phyloP scores from a whole-genome alignment of 2,888 invertebrate genomes.

The Muscina levida region DNA sequence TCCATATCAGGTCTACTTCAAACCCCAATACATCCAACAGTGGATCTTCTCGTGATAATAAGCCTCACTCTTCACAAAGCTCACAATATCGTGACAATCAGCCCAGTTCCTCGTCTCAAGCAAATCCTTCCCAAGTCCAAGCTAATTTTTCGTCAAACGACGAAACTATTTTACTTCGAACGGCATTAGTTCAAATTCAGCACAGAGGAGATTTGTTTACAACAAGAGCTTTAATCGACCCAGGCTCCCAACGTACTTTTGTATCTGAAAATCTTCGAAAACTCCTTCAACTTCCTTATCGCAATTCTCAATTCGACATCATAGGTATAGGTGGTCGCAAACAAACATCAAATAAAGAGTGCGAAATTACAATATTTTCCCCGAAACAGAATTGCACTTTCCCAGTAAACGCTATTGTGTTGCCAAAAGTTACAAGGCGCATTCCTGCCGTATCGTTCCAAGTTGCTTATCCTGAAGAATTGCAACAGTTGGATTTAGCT shows the following conservation, averaged over 20 bases:
- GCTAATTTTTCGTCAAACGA: no score
- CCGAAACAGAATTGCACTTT: not conserved
- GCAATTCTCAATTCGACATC: no score
- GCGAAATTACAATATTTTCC: not conserved
- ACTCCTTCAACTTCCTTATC: no score
- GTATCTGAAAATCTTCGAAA: no score
- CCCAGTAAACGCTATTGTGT: constrained; percentile 4
- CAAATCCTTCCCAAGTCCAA: no score
- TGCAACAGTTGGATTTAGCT: constrained; percentile 19
- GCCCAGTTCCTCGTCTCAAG: not conserved
- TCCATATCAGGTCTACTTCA: not conserved
- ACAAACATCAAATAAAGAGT: no score
- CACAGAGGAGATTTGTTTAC: constrained; percentile 25
- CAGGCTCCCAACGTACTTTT: constrained; percentile 46
- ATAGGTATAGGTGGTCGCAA: no score
- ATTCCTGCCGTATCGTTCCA: no score
- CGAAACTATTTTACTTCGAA: constrained; percentile 13
- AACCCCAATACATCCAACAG: not conserved
- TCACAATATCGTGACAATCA: not conserved
- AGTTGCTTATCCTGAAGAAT: not conserved
- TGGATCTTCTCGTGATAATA: no score
- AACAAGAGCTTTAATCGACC: constrained; percentile 43
- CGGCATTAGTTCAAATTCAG: constrained; percentile 33
- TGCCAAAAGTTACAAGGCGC: no score
- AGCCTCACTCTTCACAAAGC: not conserved